Conservation (phyloP, 2,888 invertebrate genomes). For the Didymodactylos carnosus region DNA sequence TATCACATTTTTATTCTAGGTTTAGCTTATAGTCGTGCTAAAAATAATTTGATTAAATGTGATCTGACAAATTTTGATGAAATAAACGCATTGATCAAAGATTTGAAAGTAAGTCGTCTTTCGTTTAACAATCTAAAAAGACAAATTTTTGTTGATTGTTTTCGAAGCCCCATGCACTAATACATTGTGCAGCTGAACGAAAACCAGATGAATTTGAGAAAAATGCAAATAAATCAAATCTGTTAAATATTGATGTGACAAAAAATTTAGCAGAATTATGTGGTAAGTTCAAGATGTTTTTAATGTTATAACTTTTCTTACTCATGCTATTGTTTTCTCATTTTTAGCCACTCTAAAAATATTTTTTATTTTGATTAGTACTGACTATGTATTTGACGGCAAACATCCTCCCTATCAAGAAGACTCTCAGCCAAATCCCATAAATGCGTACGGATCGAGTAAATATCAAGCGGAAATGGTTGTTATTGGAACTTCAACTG, state of each 20-base stretch:
- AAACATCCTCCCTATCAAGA: constrained; percentile 36
- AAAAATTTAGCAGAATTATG: constrained; percentile 26
- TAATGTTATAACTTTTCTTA: not conserved
- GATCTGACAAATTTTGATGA: constrained; percentile 31
- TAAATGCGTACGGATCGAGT: constrained; percentile 38
- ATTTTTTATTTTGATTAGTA: constrained; percentile 38
- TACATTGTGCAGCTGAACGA: constrained; percentile 39
- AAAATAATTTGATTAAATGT: constrained; percentile 24
- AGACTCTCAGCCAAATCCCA: constrained; percentile 33
- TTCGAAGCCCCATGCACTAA: constrained; percentile 33
- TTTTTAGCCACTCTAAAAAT: constrained; percentile 23
- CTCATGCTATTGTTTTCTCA: not conserved
- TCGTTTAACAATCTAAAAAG: not conserved
- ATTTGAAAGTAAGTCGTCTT: constrained; percentile 24
- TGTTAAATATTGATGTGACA: constrained; percentile 36
- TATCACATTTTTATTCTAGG: constrained; percentile 18
- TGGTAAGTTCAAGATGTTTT: constrained; percentile 24
- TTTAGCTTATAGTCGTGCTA: constrained; percentile 26
- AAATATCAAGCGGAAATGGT: constrained; percentile 38
- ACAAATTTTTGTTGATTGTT: not conserved
- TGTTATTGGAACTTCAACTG: constrained; percentile 23
- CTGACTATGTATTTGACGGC: constrained; percentile 42
- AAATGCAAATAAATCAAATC: constrained; percentile 28
- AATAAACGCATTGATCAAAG: constrained; percentile 24
- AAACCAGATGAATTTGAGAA: constrained; percentile 37